Evolutionary conservation across 2,888 invertebrate species (phyloP), one percentile per base, ranked within the genome.

Genomic region (Apeira syringaria): DNA sequence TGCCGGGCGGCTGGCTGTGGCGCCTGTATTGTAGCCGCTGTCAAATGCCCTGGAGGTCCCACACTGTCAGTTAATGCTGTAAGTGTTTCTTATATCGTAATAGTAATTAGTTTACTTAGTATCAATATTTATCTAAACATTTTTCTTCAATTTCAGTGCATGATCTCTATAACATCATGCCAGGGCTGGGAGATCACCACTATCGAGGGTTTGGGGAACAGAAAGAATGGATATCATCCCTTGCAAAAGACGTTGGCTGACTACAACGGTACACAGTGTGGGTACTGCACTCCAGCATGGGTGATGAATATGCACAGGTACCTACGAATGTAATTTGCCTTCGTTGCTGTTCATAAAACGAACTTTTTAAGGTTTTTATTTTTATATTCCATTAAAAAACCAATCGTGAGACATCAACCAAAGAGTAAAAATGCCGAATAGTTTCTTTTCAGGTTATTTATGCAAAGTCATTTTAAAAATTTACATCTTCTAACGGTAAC

Each of bases 1-100:
- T 94, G 94, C 50, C 80, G 84, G n/a, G 93, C 94, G 66, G 94
- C 93, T 0, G 94, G 94, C 9, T 94, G 94, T 59, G 94, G 94
- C 0, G 90, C 90, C 2, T 94, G 94, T 60, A 74, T 91, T 12
- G 92, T 92, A 11, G 66, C 79, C 5, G 90, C 74, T 64, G 56
- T 72, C 75, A 40, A 66, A 50, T 25, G 68, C 63, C 37, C 68
- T 55, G 53, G 65, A 39, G 47, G 66, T 58, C 26, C 68, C 53
- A 39, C 83, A 68, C 6, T 82, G 75, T 87, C 93, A 5, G 91
- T 94, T 1, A 94, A 94, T 69, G 92, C 94, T 31, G 94, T 94
- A 76, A 80, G 84, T 8, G 9, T 15, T 4, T 8, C n/a, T n/a
- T n/a, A n/a, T n/a, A n/a, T n/a, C n/a, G n/a, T n/a, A n/a, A n/a